phyloP scores from a whole-genome alignment of 1,140 invertebrate species.

The Achroia grisella region DNA sequence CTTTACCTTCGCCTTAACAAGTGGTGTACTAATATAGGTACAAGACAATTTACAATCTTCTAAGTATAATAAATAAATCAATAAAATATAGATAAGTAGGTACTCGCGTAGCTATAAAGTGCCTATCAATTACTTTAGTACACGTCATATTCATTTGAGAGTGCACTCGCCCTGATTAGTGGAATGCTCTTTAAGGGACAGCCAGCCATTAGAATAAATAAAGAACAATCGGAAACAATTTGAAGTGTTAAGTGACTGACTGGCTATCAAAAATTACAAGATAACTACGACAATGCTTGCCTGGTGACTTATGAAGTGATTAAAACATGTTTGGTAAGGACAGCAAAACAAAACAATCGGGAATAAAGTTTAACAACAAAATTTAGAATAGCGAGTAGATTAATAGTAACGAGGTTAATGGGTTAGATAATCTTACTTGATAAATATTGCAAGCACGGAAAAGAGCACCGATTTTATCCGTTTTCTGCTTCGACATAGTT shows the following conservation, averaged over 20 bases:
- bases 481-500: too few relatives aligned
- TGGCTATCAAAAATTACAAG: constrained; percentile 70
- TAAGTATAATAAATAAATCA: constrained; percentile 5
- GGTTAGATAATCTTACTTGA: too few relatives aligned
- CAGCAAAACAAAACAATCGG: constrained; percentile 17
- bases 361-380: too few relatives aligned
- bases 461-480: too few relatives aligned
- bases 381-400: too few relatives aligned
- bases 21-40: too few relatives aligned
- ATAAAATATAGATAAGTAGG: constrained; percentile 10
- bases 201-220: constrained; percentile 69
- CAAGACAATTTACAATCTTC: constrained; percentile 1
- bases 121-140: constrained; percentile 53
- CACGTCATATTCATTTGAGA: constrained; percentile 65
- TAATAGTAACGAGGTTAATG: too few relatives aligned
- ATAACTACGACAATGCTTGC: constrained; percentile 58
- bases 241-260: constrained; percentile 67
- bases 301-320: constrained; percentile 70
- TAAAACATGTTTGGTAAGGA: constrained; percentile 54
- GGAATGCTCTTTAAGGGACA: constrained; percentile 60
- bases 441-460: too few relatives aligned
- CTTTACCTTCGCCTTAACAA: too few relatives aligned
- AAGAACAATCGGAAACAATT: constrained; percentile 64
- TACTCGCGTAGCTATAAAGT: neutral
- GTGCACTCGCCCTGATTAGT: constrained; percentile 63